Evolutionary conservation across 1,140 invertebrate genomes (phyloP).

Genomic region (Pseudobourletiella spinata): DNA sequence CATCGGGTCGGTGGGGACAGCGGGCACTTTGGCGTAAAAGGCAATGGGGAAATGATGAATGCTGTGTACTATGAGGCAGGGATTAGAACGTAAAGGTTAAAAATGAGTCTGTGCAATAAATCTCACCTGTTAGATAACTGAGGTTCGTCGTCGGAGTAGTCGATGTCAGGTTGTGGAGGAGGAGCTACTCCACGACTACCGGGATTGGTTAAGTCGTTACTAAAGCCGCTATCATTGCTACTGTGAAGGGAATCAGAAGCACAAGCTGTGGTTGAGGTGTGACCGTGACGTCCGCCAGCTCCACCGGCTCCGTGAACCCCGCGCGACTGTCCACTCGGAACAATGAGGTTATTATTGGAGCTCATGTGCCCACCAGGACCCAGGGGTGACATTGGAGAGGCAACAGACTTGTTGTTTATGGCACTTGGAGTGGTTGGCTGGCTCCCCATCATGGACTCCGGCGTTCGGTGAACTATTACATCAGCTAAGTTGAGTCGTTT

Average conservation of each 20-base stretch:
- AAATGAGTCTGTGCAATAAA: no score
- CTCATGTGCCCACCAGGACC: background rate
- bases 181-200: conserved; percentile 36
- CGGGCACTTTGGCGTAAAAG: no score
- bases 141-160: conserved; percentile 78
- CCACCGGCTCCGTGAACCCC: background rate
- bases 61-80: no score
- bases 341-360: conserved; percentile 9
- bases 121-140: conserved; percentile 23
- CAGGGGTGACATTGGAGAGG: conserved; percentile 8
- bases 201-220: conserved; percentile 53
- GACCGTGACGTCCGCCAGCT: background rate
- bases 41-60: no score
- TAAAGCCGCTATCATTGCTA: conserved; percentile 84
- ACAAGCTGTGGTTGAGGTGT: background rate
- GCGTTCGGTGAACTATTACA: conserved; percentile 20
- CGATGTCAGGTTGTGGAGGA: conserved; percentile 74
- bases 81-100: no score
- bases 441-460: conserved; percentile 13
- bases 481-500: conserved; percentile 22
- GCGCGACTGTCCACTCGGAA: background rate
- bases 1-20: no score
- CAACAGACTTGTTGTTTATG: conserved; percentile 1
- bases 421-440: conserved; percentile 2
- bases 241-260: conserved; percentile 54